phyloP scores from a whole-genome alignment of 2,797 vertebrate genomes.

The Apogon talboti region DNA sequence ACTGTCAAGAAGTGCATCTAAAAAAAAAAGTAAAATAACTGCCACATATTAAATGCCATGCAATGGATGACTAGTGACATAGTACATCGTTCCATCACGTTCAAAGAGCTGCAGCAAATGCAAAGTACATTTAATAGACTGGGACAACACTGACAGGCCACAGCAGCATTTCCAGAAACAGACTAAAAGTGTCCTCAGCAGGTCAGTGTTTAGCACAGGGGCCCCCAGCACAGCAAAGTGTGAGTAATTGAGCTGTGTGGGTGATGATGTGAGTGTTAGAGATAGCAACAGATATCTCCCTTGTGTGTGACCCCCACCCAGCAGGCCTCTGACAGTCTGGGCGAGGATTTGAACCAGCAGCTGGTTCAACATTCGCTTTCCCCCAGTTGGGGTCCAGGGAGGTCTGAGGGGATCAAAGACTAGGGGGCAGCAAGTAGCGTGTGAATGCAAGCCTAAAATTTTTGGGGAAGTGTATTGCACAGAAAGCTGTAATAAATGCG shows the following conservation, averaged over 20 bases:
- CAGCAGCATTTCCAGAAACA: background rate
- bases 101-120: background rate
- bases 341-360: constrained; percentile 63
- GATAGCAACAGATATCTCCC: constrained; percentile 45
- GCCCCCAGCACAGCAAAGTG: constrained; percentile 26
- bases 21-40: constrained; percentile 5
- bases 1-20: too few species aligned
- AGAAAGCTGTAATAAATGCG: background rate
- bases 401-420: constrained; percentile 52
- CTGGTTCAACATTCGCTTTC: constrained; percentile 58
- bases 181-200: constrained; percentile 21
- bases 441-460: constrained; percentile 39
- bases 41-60: constrained; percentile 20
- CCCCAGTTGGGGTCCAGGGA: constrained; percentile 40
- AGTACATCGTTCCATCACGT: constrained; percentile 38
- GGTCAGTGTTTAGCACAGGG: constrained; percentile 11
- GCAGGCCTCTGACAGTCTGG: constrained; percentile 56
- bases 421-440: constrained; percentile 27
- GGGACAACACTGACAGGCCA: constrained; percentile 13
- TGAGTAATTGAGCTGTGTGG: constrained; percentile 52
- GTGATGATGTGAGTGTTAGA: constrained; percentile 56
- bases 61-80: constrained; percentile 10
- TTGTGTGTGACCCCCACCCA: constrained; percentile 56
- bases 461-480: constrained; percentile 3
- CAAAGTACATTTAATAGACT: constrained; percentile 9